Conservation (phyloP, 2,888 invertebrate genomes). For the Lasioglossum pauxillum region DNA sequence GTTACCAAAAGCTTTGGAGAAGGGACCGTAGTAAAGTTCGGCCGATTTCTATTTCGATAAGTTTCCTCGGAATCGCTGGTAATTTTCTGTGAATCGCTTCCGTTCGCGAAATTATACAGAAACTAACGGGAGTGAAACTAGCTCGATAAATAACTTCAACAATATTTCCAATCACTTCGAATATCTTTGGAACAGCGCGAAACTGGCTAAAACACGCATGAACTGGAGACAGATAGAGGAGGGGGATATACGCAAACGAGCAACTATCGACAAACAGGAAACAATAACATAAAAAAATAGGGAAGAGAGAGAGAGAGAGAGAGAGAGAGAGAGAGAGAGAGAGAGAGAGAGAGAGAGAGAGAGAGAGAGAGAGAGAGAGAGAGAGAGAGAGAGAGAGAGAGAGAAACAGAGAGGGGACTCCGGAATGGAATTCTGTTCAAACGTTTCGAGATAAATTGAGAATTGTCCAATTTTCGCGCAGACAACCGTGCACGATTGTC, state of each 20-base stretch:
- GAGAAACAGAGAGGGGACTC: background rate
- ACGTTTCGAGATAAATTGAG: constrained; percentile 15
- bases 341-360: background rate
- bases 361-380: background rate
- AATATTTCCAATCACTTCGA: constrained; percentile 39
- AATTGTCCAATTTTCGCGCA: background rate
- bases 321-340: background rate
- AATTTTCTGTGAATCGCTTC: constrained; percentile 12
- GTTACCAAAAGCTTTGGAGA: background rate
- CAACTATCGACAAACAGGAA: background rate
- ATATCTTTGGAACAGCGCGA: background rate
- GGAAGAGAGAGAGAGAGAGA: background rate
- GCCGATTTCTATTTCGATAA: background rate
- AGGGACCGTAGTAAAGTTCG: background rate
- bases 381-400: background rate
- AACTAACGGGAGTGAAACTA: background rate
- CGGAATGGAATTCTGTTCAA: constrained; percentile 15
- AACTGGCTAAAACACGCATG: background rate
- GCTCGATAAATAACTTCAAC: constrained; percentile 1
- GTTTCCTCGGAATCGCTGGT: background rate
- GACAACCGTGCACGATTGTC: background rate
- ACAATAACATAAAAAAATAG: background rate
- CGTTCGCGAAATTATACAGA: background rate
- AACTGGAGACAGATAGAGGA: too few species aligned
- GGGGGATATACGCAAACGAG: background rate